Conservation (phyloP, 2,888 invertebrate species). For the Andrena trimmerana region DNA sequence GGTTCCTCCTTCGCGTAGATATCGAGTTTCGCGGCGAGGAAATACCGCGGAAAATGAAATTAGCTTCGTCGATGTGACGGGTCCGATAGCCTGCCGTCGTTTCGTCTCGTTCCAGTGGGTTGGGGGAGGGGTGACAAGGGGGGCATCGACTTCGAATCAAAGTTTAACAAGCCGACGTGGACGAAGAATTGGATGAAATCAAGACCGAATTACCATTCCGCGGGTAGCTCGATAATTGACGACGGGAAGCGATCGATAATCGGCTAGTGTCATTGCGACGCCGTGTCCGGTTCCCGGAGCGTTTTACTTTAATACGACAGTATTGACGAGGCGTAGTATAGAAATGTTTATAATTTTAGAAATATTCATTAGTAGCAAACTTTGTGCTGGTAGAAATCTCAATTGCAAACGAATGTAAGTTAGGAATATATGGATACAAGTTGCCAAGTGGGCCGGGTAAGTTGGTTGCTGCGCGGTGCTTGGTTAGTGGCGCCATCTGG, state of each 20-base stretch:
- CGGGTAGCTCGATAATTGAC: neutral
- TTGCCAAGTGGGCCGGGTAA: no score
- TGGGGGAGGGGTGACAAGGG: neutral
- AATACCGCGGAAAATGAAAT: conserved; percentile 65
- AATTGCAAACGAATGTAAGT: no score
- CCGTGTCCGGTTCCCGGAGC: neutral
- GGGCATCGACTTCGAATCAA: conserved; percentile 7
- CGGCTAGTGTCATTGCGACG: neutral
- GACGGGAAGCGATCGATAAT: neutral
- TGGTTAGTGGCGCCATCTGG: conserved; percentile 16
- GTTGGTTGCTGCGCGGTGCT: neutral
- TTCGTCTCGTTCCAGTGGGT: conserved; percentile 5
- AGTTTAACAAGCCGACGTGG: neutral
- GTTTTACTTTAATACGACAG: neutral
- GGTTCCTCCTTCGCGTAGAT: conserved; percentile 16
- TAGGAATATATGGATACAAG: no score
- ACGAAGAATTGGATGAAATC: conserved; percentile 12
- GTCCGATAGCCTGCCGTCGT: neutral
- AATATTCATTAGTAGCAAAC: no score
- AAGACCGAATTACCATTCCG: conserved; percentile 11
- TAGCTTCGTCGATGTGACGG: conserved; percentile 52
- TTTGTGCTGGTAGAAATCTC: no score
- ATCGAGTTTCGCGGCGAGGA: conserved; percentile 60
- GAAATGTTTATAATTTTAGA: neutral
- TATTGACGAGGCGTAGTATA: neutral